Base-by-base conservation (phyloP, 2,797 vertebrate genomes). In the Onychomys torridus region DNA sequence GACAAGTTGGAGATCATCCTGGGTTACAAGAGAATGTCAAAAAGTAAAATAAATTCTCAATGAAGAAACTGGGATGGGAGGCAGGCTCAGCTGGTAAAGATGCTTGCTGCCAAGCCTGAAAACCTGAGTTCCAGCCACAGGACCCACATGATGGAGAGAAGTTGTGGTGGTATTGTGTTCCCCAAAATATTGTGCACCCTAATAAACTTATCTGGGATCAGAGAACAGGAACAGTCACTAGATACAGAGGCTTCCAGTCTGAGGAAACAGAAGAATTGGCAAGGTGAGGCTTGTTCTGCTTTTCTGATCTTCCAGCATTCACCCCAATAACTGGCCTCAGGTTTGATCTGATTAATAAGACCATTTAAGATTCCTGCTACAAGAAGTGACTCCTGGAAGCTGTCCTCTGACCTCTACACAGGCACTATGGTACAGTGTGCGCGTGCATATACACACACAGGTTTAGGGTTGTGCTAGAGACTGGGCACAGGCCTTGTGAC, bases 51-150 rank as follows among this genome's bases (percentile, higher is more conserved):
- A 69, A 57, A 17, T 55, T 55, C 49, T 59, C 52, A 84, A 81
- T 37, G 75, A 82, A 90, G 73, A 94, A 93, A 57, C 0, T 61
- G 32, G 0, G 67, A 21, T 55, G 32, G 29, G 34, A 75, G 29
- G 61, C 76, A 7, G 19, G 13, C 40, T 90, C 52, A 83, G 55
- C 52, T 89, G 65, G 32, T 71, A 73, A 96, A 95, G 71, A 95
- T 92, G 63, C 13, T 85, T 85, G 19, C 61, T 85, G 46, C 43
- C 17, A 23, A 67, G 17, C 43, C 29, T 67, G 29, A 82, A 40
- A 61, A n/a, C 83, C 32, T 49, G 83, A 67, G 84, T 27, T 55
- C 12, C 32, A 69, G 21, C 46, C 32, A 25, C 21, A 52, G 83
- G 13, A 52, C 32, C 43, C 49, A 67, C 43, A 67, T 46, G 27